Base-by-base conservation (phyloP, 2,797 vertebrate genomes). In the Artibeus jamaicensis region DNA sequence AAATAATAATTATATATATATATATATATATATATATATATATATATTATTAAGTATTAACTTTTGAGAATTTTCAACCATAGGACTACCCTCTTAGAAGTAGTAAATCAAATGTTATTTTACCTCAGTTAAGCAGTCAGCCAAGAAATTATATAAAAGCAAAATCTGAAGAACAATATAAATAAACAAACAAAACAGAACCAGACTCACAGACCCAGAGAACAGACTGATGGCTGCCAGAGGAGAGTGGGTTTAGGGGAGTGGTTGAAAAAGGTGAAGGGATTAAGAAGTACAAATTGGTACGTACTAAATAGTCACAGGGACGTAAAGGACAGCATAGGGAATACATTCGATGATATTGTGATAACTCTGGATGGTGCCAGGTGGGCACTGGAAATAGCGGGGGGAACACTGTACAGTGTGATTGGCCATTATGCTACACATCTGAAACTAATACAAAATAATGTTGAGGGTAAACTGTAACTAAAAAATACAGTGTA, bases 41-140 rank as follows among this genome's bases (percentile, higher is more conserved):
- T n/a, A n/a, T n/a, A n/a, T n/a, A n/a, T n/a, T n/a, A n/a, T n/a
- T n/a, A n/a, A n/a, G 1, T 46, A 67, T 74, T 46, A 85, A 42
- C 48, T 73, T 83, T 57, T 95, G 65, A 94, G 50, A 90, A 93
- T 82, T 73, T 88, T 37, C n/a, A 94, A 87, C 22, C 42, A 74
- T 15, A 86, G 57, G 26, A 73, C 34, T 77, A 4, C 59, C 65
- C 29, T 83, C 26, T 90, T 89, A 70, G 57, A 95, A 16, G n/a
- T 74, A 85, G 46, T 70, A 37, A 67, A 71, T 86, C 37, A 89
- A 86, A 59, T 87, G 67, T 29, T 83, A 86, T 88, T 95, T 92
- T 86, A 50, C 92, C 53, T 9, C 44, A 92, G 42, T 73, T 90
- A 92, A 88, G 18, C 42, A 74, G 44, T 83, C 18, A 81, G 16